Evolutionary conservation across 2,888 invertebrate genomes (phyloP).

Genomic region (Andrena hattorfiana): DNA sequence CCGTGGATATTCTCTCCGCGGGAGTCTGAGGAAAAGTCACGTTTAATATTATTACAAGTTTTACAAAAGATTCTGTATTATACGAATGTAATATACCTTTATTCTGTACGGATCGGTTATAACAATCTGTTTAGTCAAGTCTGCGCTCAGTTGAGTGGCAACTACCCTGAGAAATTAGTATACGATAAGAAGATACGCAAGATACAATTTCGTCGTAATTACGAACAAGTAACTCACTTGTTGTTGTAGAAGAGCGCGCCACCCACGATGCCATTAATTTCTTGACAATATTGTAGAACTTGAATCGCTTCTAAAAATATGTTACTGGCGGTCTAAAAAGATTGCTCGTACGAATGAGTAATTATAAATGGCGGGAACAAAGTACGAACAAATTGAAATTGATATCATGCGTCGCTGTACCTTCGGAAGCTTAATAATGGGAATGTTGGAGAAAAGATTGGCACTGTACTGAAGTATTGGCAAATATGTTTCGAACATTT

Average conservation of each 20-base stretch:
- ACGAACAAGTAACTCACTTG: conserved; percentile 87
- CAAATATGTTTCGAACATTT: conserved; percentile 95
- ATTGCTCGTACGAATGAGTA: conserved; percentile 29
- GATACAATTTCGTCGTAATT: conserved; percentile 10
- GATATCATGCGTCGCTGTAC: conserved; percentile 84
- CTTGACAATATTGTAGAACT: conserved; percentile 93
- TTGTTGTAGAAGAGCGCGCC: conserved; percentile 95
- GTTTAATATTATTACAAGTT: not conserved
- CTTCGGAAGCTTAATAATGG: conserved; percentile 93
- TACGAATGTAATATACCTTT: conserved; percentile 85
- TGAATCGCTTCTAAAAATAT: conserved; percentile 95
- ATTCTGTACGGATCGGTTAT: conserved; percentile 94
- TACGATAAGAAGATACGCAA: not conserved
- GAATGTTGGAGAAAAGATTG: conserved; percentile 93
- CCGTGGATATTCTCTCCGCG: conserved; percentile 88
- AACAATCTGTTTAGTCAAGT: conserved; percentile 92
- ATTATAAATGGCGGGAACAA: not conserved
- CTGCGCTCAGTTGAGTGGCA: conserved; percentile 90
- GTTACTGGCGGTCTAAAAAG: conserved; percentile 92
- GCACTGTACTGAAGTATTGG: conserved; percentile 94
- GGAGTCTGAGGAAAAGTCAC: conserved; percentile 86
- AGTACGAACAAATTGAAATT: conserved; percentile 1
- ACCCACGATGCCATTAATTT: conserved; percentile 92
- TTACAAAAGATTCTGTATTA: conserved; percentile 3
- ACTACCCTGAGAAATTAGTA: conserved; percentile 88